Conservation (phyloP, 1,140 invertebrate species). For the Stegodyphus dumicola region DNA sequence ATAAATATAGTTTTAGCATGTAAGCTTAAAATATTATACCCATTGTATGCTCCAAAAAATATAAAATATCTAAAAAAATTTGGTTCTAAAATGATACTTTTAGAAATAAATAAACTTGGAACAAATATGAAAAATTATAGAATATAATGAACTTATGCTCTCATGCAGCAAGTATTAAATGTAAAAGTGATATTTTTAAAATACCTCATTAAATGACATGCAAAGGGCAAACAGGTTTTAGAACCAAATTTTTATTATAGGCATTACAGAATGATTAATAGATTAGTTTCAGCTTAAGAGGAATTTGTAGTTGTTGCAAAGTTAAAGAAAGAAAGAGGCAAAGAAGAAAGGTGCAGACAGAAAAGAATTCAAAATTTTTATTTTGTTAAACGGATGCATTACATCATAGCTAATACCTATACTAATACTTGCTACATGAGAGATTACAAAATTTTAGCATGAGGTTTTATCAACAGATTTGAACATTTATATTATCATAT, state of each 20-base stretch:
- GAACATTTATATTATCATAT: slow-evolving; percentile 1
- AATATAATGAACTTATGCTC: slow-evolving; percentile 9
- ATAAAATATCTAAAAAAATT: neutral
- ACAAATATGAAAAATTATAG: neutral
- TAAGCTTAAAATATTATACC: too few relatives aligned
- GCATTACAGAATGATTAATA: too few relatives aligned
- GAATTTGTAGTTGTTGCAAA: slow-evolving; percentile 12
- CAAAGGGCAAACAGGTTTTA: slow-evolving; percentile 12
- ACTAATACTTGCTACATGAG: slow-evolving; percentile 56
- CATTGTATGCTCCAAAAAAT: too few relatives aligned
- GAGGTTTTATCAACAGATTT: too few relatives aligned
- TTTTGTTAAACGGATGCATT: slow-evolving; percentile 26
- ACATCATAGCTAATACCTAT: slow-evolving; percentile 16
- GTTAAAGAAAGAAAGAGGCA: slow-evolving; percentile 27
- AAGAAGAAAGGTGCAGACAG: slow-evolving; percentile 48
- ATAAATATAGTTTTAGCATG: too few relatives aligned
- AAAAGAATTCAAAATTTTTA: slow-evolving; percentile 46
- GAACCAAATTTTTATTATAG: slow-evolving; percentile 50
- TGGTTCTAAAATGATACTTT: slow-evolving; percentile 5
- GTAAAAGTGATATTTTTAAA: neutral
- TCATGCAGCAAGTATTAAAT: slow-evolving; percentile 48
- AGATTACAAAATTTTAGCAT: slow-evolving; percentile 30
- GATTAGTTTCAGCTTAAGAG: neutral
- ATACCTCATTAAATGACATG: neutral
- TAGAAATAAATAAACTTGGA: slow-evolving; percentile 1